Conservation (phyloP, 2,888 invertebrate genomes). For the Xylota sylvarum region DNA sequence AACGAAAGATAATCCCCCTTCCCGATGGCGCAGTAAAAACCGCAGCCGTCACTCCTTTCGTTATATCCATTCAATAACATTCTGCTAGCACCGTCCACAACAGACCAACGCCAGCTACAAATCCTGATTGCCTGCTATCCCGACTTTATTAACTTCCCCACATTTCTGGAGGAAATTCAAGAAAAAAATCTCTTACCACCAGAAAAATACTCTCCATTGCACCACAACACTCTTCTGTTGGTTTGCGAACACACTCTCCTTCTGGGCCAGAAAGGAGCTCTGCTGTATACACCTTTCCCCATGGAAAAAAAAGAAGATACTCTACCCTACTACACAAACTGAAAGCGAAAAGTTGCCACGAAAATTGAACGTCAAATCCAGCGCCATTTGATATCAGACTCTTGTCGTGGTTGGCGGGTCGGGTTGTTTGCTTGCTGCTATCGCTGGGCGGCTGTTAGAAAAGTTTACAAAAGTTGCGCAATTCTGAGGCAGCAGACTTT, state of each 20-base stretch:
- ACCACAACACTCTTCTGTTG: conserved; percentile 53
- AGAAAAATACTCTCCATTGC: conserved; percentile 65
- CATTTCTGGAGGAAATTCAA: conserved; percentile 75
- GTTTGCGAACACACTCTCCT: conserved; percentile 54
- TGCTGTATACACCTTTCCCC: conserved; percentile 67
- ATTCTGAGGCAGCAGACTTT: conserved; percentile 66
- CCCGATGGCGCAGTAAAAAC: not conserved
- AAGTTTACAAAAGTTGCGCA: conserved; percentile 76
- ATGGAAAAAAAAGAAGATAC: conserved; percentile 33
- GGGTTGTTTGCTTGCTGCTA: conserved; percentile 35
- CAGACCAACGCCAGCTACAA: conserved; percentile 25
- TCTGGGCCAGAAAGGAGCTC: not conserved
- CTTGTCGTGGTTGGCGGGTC: conserved; percentile 8
- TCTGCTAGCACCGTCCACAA: conserved; percentile 37
- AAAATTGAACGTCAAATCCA: conserved; percentile 16
- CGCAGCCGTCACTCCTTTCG: not conserved
- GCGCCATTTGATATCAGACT: conserved; percentile 6
- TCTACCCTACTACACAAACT: not conserved
- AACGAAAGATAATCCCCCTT: conserved; percentile 18
- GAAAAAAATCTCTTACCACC: conserved; percentile 74
- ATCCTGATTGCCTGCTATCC: conserved; percentile 62
- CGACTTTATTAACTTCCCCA: conserved; percentile 76
- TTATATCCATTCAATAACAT: conserved; percentile 18
- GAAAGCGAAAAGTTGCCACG: conserved; percentile 51
- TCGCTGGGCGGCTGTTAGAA: conserved; percentile 51